Percentiles rank a stretch among this genome's conserved stretches.
Evolutionary conservation across 2,797 vertebrate species (phyloP).

Genomic region (Scolopax rusticola): DNA sequence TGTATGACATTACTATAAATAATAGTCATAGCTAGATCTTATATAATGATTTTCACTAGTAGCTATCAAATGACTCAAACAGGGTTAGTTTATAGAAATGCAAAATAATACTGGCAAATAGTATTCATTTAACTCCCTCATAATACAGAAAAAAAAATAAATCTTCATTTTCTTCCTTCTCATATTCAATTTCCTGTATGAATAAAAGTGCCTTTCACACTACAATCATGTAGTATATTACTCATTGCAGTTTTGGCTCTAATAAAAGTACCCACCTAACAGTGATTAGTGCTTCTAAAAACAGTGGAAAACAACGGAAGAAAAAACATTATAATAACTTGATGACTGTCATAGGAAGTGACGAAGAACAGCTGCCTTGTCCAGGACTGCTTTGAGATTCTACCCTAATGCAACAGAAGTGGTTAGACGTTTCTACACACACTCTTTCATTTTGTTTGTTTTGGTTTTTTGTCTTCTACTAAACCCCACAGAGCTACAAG

Average conservation of each 20-base stretch:
- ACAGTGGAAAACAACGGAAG: background rate
- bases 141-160: background rate
- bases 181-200: background rate
- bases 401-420: background rate
- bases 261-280: background rate
- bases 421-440: background rate
- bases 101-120: background rate
- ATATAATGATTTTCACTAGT: background rate
- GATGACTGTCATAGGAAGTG: background rate
- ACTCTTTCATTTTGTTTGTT: background rate
- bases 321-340: background rate
- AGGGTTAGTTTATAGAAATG: background rate
- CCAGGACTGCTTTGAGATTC: background rate
- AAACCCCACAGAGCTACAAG: background rate
- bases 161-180: background rate
- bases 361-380: background rate
- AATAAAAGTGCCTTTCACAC: background rate
- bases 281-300: background rate
- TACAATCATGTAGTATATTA: background rate
- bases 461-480: background rate
- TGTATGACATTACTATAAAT: background rate
- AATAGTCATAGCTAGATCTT: background rate
- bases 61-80: background rate
- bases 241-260: background rate
- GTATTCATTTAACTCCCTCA: background rate